Conservation (phyloP, 2,113 vertebrate species). For the Nibea coibor region DNA sequence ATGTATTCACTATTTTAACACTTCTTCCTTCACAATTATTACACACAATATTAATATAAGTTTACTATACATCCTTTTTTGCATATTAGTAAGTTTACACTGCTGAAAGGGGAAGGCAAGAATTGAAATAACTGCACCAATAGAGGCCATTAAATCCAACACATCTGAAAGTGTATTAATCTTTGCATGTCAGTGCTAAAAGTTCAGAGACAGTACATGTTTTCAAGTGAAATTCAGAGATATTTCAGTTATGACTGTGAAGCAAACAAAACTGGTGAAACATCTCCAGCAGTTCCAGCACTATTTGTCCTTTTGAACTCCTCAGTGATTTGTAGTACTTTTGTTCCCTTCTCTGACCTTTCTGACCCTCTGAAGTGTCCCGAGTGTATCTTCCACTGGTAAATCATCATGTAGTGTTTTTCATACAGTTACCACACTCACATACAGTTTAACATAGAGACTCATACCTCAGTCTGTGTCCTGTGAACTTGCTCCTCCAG, state of each 20-base stretch:
- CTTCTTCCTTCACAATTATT: too few relatives aligned
- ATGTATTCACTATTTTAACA: too few relatives aligned
- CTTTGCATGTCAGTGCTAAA: too few relatives aligned
- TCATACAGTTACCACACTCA: neutral
- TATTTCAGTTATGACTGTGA: neutral
- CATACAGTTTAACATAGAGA: neutral
- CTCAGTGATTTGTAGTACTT: slow-evolving; percentile 40
- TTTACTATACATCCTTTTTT: too few relatives aligned
- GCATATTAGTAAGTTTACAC: too few relatives aligned
- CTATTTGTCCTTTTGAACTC: slow-evolving; percentile 24
- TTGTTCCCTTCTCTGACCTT: slow-evolving; percentile 20
- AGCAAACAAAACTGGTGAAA: neutral
- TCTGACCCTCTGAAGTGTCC: slow-evolving; percentile 20
- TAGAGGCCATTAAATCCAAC: too few relatives aligned
- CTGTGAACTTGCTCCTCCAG: slow-evolving; percentile 84
- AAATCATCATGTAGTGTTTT: slow-evolving; percentile 21
- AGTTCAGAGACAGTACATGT: too few relatives aligned
- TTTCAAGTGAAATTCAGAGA: neutral
- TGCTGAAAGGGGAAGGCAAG: too few relatives aligned
- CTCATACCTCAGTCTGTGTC: slow-evolving; percentile 69
- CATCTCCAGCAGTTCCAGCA: neutral
- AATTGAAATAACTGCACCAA: too few relatives aligned
- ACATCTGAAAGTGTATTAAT: too few relatives aligned
- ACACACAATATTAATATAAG: too few relatives aligned
- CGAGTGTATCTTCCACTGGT: neutral